Evolutionary conservation across 2,113 vertebrate species (phyloP), one percentile per base, ranked within the genome.

Genomic region (Hippotragus niger): DNA sequence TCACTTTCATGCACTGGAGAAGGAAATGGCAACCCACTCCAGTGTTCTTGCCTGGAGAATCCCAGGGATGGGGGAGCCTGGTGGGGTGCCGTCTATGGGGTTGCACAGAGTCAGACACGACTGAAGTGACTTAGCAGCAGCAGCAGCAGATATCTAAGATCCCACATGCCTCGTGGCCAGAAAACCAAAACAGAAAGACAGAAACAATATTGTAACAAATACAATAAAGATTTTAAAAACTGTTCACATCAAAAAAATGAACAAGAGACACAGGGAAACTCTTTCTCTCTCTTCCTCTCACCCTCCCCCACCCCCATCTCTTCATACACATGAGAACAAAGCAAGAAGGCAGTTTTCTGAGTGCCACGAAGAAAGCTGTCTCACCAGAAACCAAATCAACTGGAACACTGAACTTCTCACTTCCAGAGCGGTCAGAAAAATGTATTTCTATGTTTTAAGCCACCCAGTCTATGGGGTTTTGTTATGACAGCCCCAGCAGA

Each of bases 121-220:
- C 53, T 55, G 19, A 55, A 55, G 53, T 1, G 19, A 55, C 53
- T 55, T 55, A 50, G 50, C 50, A 15, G 50, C 50, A 55, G 52
- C 53, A 53, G 53, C 19, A 55, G 53, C 53, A 40, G 40, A 43
- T 43, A 43, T 7, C 36, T 76, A 76, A 76, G 71, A 76, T 43
- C 36, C 36, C 71, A 43, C 0, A 1, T 0, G 36, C 40, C 71
- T 76, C 6, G 0, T 43, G 36, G 23, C 71, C 21, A 27, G 40
- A 76, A 76, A 43, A 76, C 11, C 21, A 76, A 76, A 27, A 76
- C 71, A 14, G 21, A 74, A 74, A 74, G 36, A 74, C 36, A 74
- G 21, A 43, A 76, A 43, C 23, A 43, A 2, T 76, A 43, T 43
- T 27, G 40, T 76, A 76, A 43, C 71, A 76, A 27, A 27, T 76